Evolutionary conservation across 2,888 invertebrate genomes (phyloP), one percentile per base, ranked within the genome.

Genomic region (Protophormia terraenovae): DNA sequence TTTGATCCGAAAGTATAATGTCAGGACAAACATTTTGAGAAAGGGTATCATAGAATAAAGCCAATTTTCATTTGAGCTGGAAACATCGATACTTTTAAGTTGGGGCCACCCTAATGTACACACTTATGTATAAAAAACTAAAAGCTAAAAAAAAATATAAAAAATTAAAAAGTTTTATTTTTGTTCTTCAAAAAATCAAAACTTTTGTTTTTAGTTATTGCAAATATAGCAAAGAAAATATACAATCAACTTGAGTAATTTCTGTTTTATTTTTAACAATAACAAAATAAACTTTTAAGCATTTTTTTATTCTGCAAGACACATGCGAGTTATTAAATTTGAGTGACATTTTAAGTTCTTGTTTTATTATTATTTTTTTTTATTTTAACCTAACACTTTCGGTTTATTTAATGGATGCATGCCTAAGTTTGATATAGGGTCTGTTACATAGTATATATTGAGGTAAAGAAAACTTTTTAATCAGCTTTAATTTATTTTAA

Each of bases 321-420:
- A 81, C 29, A 62, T 83, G 24, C 27, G 66, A 80, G 35, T 80
- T 84, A 24, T 75, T 58, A 80, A 71, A 76, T 84, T 84, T 84
- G 80, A 84, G 76, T 84, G 84, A 80, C 80, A 84, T 66, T 72
- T 84, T 76, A 72, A 72, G 80, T 84, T 84, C 53, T 67, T 79
- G n/a, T n/a, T n/a, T n/a, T n/a, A n/a, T n/a, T n/a, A n/a, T n/a
- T n/a, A n/a, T n/a, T n/a, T n/a, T n/a, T n/a, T n/a, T n/a, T n/a
- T n/a, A 12, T 29, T n/a, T 4, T 2, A 50, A 38, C 10, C 12
- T 22, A 58, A 10, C 7, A 16, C 60, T 38, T 45, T n/a, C n/a
- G n/a, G n/a, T n/a, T n/a, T n/a, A n/a, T n/a, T n/a, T n/a, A n/a
- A n/a, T n/a, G n/a, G n/a, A n/a, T n/a, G n/a, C n/a, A n/a, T n/a